Conservation (phyloP, 2,113 vertebrate genomes). For the Sakesphorus luctuosus region DNA sequence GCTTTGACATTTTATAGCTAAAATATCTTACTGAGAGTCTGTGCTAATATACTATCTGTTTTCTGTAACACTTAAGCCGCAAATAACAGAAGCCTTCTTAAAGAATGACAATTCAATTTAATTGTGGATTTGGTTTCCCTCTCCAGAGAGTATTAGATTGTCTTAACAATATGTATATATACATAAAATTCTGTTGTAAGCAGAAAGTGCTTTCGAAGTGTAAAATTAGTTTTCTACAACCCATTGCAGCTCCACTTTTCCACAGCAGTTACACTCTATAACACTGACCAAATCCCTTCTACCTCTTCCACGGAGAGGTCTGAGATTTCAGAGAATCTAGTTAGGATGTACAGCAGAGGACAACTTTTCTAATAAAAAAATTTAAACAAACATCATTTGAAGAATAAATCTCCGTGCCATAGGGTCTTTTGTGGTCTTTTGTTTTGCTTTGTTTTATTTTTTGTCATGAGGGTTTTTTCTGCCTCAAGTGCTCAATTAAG, state of each 20-base stretch:
- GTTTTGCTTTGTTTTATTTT: not conserved
- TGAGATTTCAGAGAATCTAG: not conserved
- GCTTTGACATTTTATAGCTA: not conserved
- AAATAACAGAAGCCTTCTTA: constrained; percentile 13
- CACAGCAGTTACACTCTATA: not conserved
- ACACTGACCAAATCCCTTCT: not conserved
- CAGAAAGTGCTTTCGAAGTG: not conserved
- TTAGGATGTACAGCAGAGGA: not conserved
- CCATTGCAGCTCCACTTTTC: not conserved
- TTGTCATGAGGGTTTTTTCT: not conserved
- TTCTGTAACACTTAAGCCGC: not conserved
- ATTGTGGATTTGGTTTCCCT: not conserved
- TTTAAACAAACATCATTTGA: not conserved
- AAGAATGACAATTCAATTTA: constrained; percentile 9
- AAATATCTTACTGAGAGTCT: not conserved
- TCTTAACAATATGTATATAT: not conserved
- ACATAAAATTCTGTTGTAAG: not conserved
- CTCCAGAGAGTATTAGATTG: not conserved
- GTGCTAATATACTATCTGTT: not conserved
- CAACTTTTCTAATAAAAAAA: not conserved
- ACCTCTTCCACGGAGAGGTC: not conserved
- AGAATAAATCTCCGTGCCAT: not conserved
- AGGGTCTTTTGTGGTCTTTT: not conserved
- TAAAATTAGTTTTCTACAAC: not conserved
- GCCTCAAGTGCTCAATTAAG: constrained; percentile 17